Percentiles rank a stretch among this genome's conserved stretches.
These are phyloP conservation scores for Nomada ferruginata DNA, from an alignment of 2,888 invertebrate species.

Conservation along the genomic window DNA sequence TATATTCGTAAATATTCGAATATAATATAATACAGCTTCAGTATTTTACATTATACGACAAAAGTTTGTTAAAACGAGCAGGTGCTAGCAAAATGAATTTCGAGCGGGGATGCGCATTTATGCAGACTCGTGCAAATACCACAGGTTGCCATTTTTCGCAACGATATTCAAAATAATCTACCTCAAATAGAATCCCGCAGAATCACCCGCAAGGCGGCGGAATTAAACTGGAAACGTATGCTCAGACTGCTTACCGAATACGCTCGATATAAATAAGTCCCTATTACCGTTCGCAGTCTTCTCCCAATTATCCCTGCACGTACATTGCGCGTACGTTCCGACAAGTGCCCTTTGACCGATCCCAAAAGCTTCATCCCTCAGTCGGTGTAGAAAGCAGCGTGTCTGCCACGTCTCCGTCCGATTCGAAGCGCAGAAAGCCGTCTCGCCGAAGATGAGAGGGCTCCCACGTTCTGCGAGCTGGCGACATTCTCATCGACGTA, in stretches of 20 bases:
- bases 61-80: too few species aligned
- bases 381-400: neutral
- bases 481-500: conserved; percentile 15
- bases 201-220: too few species aligned
- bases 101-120: too few species aligned
- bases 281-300: neutral
- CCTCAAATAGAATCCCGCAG: too few species aligned
- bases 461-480: neutral
- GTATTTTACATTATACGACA: too few species aligned
- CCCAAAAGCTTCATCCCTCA: neutral
- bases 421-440: conserved; percentile 25
- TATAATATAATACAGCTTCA: too few species aligned
- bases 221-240: neutral
- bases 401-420: conserved; percentile 17
- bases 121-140: too few species aligned
- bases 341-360: conserved; percentile 20
- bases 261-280: conserved; percentile 5
- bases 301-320: neutral
- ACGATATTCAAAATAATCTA: too few species aligned
- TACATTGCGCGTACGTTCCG: too few species aligned
- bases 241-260: neutral
- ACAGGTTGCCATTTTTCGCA: too few species aligned
- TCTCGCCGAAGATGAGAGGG: neutral
- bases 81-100: too few species aligned
- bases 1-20: too few species aligned